Conservation (phyloP, 1,140 invertebrate genomes). For the Drosophila rhopaloa region DNA sequence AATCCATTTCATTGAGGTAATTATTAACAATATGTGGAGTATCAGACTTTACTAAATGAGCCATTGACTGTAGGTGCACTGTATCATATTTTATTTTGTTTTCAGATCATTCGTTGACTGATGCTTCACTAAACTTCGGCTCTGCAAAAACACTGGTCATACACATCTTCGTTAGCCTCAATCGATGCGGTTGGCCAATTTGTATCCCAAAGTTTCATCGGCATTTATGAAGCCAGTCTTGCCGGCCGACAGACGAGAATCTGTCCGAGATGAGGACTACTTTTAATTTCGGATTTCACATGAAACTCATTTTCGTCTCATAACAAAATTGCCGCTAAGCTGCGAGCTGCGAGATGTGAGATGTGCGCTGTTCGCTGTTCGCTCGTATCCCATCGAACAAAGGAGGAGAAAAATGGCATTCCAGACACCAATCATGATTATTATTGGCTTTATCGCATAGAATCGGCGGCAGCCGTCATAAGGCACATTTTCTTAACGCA, state of each 20-base stretch:
- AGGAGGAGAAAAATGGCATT: constrained; percentile 49
- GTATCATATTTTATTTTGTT: too few relatives aligned
- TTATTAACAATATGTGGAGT: too few relatives aligned
- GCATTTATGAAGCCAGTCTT: constrained; percentile 4
- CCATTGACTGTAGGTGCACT: too few relatives aligned
- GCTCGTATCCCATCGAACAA: constrained; percentile 20
- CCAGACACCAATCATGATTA: constrained; percentile 78
- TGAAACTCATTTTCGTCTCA: constrained; percentile 55
- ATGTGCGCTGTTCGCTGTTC: not conserved
- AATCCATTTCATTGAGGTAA: too few relatives aligned
- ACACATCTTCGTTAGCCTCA: not conserved
- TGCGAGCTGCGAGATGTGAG: constrained; percentile 23
- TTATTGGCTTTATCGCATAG: constrained; percentile 63
- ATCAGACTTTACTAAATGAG: too few relatives aligned
- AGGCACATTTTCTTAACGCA: constrained; percentile 48
- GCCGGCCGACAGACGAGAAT: constrained; percentile 10
- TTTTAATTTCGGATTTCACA: constrained; percentile 48
- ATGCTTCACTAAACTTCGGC: not conserved
- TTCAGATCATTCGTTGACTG: too few relatives aligned
- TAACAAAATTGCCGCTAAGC: constrained; percentile 59
- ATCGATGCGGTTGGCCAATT: constrained; percentile 31
- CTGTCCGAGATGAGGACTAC: constrained; percentile 31
- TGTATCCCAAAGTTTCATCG: constrained; percentile 14
- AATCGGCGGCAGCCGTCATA: constrained; percentile 35
- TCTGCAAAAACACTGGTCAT: not conserved